Conservation (phyloP, 37 sponge, comb jelly and placozoan genomes). For the Cladorhizidae sp. region DNA sequence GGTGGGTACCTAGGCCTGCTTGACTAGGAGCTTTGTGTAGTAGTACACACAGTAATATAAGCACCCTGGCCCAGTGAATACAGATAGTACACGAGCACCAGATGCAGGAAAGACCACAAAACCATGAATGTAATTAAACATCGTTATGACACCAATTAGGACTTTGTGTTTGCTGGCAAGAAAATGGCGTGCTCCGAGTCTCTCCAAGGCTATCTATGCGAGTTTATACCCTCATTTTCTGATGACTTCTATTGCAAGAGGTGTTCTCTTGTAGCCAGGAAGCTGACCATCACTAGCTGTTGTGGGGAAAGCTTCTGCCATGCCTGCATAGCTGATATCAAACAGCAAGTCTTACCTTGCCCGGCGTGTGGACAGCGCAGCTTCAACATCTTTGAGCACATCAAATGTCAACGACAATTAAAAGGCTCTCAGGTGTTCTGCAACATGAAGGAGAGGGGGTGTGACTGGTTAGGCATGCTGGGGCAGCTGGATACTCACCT, state of each 20-base stretch:
- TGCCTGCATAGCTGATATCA: not conserved
- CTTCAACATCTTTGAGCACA: not conserved
- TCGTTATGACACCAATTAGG: too few relatives aligned
- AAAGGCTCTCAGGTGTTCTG: conserved; percentile 11
- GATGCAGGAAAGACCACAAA: too few relatives aligned
- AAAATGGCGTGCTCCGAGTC: not conserved
- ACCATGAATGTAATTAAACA: too few relatives aligned
- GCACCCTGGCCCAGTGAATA: too few relatives aligned
- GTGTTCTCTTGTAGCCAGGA: conserved; percentile 5
- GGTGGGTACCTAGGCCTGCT: too few relatives aligned
- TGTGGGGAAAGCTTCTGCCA: conserved; percentile 17
- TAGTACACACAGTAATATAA: too few relatives aligned
- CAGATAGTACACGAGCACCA: too few relatives aligned
- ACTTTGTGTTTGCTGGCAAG: too few relatives aligned
- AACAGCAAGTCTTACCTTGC: conserved; percentile 6
- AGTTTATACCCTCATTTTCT: not conserved
- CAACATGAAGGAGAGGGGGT: conserved; percentile 22
- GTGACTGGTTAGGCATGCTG: conserved; percentile 34
- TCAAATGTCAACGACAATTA: not conserved
- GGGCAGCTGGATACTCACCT: conserved; percentile 18
- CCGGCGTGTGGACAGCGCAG: conserved; percentile 7
- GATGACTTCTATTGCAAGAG: not conserved
- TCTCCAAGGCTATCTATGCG: conserved; percentile 1
- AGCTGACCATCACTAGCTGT: not conserved
- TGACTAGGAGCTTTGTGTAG: too few relatives aligned